phyloP scores from a whole-genome alignment of 2,888 invertebrate species.

The Agonopterix heracliana region DNA sequence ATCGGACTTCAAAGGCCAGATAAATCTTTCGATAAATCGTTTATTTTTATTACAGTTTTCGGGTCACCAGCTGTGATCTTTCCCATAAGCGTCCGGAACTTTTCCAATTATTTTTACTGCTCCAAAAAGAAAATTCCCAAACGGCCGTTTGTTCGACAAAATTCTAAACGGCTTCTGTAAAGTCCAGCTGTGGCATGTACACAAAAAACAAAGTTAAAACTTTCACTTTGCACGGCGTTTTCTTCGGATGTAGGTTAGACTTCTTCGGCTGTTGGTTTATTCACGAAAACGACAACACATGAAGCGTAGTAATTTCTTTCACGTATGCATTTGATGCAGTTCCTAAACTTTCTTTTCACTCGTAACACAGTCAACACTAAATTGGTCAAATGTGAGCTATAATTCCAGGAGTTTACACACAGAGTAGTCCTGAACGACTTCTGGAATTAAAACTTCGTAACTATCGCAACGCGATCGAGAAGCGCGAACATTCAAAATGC shows the following conservation, averaged over 20 bases:
- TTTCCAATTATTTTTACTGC: slow-evolving; percentile 56
- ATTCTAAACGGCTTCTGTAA: slow-evolving; percentile 31
- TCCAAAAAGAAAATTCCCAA: slow-evolving; percentile 36
- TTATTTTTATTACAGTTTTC: slow-evolving; percentile 62
- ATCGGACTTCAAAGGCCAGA: slow-evolving; percentile 50
- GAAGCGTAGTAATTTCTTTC: slow-evolving; percentile 21
- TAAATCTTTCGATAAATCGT: slow-evolving; percentile 55
- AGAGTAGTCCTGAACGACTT: not conserved
- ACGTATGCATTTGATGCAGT: slow-evolving; percentile 23
- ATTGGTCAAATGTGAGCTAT: slow-evolving; percentile 15
- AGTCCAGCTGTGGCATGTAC: slow-evolving; percentile 30
- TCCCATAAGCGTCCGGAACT: slow-evolving; percentile 53
- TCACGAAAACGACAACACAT: slow-evolving; percentile 41
- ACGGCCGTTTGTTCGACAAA: slow-evolving; percentile 24
- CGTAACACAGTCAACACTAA: slow-evolving; percentile 26
- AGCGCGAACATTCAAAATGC: slow-evolving; percentile 36
- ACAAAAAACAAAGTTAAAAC: slow-evolving; percentile 47
- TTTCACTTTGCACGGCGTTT: slow-evolving; percentile 61
- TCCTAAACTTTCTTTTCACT: slow-evolving; percentile 25
- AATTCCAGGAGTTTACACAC: not conserved
- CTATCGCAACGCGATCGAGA: slow-evolving; percentile 54
- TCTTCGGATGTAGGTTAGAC: slow-evolving; percentile 56
- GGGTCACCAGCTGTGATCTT: slow-evolving; percentile 60
- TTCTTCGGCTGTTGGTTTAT: slow-evolving; percentile 42
- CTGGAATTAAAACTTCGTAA: slow-evolving; percentile 7